Base-by-base conservation (phyloP, 2,888 invertebrate species). In the Perizoma affinitatum region DNA sequence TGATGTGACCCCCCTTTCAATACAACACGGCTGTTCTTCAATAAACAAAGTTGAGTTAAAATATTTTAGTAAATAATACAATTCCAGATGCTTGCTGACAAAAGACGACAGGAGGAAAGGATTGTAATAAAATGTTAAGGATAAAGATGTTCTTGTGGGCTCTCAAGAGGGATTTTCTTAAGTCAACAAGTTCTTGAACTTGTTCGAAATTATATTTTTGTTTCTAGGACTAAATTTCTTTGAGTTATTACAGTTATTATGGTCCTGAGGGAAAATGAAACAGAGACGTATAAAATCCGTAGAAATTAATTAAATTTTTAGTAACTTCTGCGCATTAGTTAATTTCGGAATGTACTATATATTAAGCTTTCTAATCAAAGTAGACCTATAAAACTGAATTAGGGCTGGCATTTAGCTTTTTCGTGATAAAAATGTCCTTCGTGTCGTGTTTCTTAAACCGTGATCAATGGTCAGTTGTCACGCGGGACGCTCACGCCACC, bases 391-490 rank as follows among this genome's bases (percentile, higher is more conserved):
- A 56, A 52, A 52, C 52, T 42, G 45, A 45, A 61, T 53, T 61
- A 53, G 46, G 46, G 36, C 36, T 35, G 34, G 36, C 43, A 45
- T 57, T 57, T 61, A 36, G 56, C 61, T 45, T 45, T 49, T 59
- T 57, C 56, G 53, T 61, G 61, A 48, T 57, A 56, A 57, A 47
- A 61, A 49, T 54, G 61, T 50, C 57, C 54, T 57, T 61, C 55
- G 61, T 61, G 61, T 50, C 57, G 61, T 57, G 57, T 57, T 61
- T 54, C 57, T 54, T 54, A 54, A 54, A 49, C 49, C 53, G 49
- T 61, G 61, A 61, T 61, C 61, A 61, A 57, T 57, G 61, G 61
- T 61, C 53, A 61, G 49, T 57, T 50, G 46, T 33, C 61, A 61
- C 61, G 61, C 61, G 57, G 61, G 54, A 57, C 49, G 11, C 48